Conservation (phyloP, 2,113 vertebrate genomes). For the Pterocles gutturalis region DNA sequence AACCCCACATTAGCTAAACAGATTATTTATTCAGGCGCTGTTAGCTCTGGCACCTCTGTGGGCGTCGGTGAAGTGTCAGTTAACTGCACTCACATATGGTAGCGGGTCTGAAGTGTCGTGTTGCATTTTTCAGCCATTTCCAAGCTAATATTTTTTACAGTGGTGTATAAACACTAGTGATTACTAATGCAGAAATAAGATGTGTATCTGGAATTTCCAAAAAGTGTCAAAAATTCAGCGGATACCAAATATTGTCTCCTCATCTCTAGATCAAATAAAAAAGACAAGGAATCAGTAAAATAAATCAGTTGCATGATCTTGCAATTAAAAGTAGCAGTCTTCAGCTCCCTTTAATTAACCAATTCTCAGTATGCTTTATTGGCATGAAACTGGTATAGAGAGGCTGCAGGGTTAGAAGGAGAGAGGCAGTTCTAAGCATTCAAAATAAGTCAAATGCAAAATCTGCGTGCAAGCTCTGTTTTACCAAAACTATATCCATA, state of each 20-base stretch:
- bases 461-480: background rate
- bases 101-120: background rate
- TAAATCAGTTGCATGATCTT: background rate
- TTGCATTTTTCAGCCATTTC: slow-evolving; percentile 39
- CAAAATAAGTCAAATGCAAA: background rate
- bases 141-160: slow-evolving; percentile 58
- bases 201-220: background rate
- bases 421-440: background rate
- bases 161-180: slow-evolving; percentile 27
- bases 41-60: background rate
- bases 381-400: background rate
- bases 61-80: background rate
- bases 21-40: background rate
- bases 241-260: background rate
- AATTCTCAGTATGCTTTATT: background rate
- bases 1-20: background rate
- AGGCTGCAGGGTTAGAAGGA: background rate
- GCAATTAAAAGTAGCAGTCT: background rate
- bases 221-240: background rate
- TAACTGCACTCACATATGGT: background rate
- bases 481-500: background rate
- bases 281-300: background rate
- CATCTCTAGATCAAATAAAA: background rate
- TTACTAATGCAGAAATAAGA: slow-evolving; percentile 52
- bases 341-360: background rate